Evolutionary conservation across 2,113 vertebrate genomes (phyloP), one percentile per base, ranked within the genome.

Genomic region (Ornithorhynchus anatinus): DNA sequence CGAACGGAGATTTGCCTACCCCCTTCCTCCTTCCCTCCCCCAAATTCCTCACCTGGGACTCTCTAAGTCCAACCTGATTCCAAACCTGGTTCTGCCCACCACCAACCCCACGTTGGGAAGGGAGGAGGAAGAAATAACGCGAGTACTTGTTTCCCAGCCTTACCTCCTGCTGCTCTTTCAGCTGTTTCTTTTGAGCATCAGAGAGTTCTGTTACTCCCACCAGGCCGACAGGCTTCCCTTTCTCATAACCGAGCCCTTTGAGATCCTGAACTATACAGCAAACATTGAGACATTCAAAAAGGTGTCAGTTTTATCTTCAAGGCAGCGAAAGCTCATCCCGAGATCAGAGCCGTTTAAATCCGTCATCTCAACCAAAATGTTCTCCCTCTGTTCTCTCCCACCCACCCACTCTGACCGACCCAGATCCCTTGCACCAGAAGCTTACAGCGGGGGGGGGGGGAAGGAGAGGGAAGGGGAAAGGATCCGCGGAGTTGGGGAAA

Each of bases 91-190:
- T 25, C 44, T 47, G 51, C 37, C 68, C 20, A 0, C 29, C 20
- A 37, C 7, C 23, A 32, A 72, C 19, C 22, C 8, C 44, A 27
- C 0, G 13, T 15, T 5, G 11, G 38, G 25, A 25, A 1, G 22
- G 0, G 4, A 17, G 8, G 22, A 15, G 7, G 29, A 9, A 40
- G 25, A 8, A 42, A n/a, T 0, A 10, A 35, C 33, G n/a, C 4
- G 2, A 10, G 47, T 27, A 17, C 40, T 27, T 1, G 3, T 8
- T 50, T 4, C 5, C 3, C 47, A 36, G 29, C 22, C 52, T 77
- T 89, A 99, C 97, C 95, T 99, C 98, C 79, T 99, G 98, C 61
- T 99, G 98, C 77, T 99, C 98, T 86, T 98, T 99, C 32, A 99
- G 70, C 84, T 99, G 98, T 57, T 89, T 97, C 85, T 97, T 98